These are phyloP conservation scores for Drosophila equinoxialis DNA, from an alignment of 1,140 invertebrate species.

Conservation along the genomic window DNA sequence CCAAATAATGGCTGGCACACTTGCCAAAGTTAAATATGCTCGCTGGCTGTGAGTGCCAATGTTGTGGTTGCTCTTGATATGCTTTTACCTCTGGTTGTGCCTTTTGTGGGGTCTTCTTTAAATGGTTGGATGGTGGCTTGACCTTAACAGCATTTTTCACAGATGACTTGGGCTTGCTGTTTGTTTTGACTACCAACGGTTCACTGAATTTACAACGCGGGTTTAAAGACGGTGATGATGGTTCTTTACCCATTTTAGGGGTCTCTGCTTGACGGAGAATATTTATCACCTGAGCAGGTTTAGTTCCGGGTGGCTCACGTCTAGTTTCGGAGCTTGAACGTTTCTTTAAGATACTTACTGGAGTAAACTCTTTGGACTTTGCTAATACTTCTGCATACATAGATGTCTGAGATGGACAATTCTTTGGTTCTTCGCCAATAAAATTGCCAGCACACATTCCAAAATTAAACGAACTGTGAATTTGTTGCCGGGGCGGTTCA, in stretches of 20 bases:
- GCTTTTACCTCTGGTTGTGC: not conserved
- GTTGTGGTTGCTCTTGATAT: not conserved
- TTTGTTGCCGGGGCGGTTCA: not conserved
- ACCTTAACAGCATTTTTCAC: not conserved
- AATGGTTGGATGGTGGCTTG: not conserved
- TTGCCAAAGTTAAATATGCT: slow-evolving; percentile 38
- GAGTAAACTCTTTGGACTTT: not conserved
- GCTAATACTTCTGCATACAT: not conserved
- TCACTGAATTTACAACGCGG: slow-evolving; percentile 7
- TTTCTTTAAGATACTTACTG: slow-evolving; percentile 35
- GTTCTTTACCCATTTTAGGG: too few species aligned
- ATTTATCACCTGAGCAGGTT: not conserved
- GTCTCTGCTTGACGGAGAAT: not conserved
- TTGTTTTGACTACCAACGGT: not conserved
- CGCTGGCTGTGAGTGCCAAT: not conserved
- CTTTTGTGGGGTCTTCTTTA: not conserved
- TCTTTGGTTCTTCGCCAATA: not conserved
- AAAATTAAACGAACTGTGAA: slow-evolving; percentile 33
- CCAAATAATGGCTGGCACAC: slow-evolving; percentile 13
- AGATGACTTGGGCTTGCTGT: not conserved
- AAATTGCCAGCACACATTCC: slow-evolving; percentile 25
- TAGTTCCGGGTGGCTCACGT: not conserved
- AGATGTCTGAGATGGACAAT: not conserved
- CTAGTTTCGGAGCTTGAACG: not conserved
- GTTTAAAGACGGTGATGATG: slow-evolving; percentile 1